These are phyloP conservation scores for Cryptosula pallasiana DNA, from an alignment of 2,888 invertebrate genomes.

Conservation along the genomic window DNA sequence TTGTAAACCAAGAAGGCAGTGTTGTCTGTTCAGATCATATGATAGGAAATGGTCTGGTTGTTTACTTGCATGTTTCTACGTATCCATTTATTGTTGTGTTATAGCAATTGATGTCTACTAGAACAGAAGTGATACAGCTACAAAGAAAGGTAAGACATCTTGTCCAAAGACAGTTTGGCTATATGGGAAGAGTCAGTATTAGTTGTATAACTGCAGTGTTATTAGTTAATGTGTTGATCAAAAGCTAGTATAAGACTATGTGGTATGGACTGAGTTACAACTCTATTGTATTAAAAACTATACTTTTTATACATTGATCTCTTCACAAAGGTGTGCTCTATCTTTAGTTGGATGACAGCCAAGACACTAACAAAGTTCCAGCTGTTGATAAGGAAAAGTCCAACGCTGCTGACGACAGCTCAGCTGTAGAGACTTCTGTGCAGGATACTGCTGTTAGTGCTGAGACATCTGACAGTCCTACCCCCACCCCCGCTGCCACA, in stretches of 20 bases:
- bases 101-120: conserved; percentile 17
- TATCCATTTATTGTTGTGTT: neutral
- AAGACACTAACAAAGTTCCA: too few species aligned
- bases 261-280: too few species aligned
- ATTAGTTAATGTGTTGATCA: too few species aligned
- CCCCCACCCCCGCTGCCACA: neutral
- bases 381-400: neutral
- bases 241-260: too few species aligned
- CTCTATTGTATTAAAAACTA: too few species aligned
- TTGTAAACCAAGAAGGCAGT: neutral
- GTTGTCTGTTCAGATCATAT: neutral
- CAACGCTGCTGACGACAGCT: neutral
- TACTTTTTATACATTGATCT: too few species aligned
- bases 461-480: neutral
- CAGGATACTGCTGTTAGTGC: neutral
- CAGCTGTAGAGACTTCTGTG: neutral
- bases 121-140: neutral
- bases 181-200: too few species aligned
- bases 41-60: neutral
- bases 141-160: neutral
- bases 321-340: too few species aligned
- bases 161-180: too few species aligned
- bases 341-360: too few species aligned
- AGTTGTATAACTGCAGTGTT: too few species aligned
- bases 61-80: neutral